phyloP scores from a whole-genome alignment of 2,797 vertebrate genomes.

The Ceyx erithaca region DNA sequence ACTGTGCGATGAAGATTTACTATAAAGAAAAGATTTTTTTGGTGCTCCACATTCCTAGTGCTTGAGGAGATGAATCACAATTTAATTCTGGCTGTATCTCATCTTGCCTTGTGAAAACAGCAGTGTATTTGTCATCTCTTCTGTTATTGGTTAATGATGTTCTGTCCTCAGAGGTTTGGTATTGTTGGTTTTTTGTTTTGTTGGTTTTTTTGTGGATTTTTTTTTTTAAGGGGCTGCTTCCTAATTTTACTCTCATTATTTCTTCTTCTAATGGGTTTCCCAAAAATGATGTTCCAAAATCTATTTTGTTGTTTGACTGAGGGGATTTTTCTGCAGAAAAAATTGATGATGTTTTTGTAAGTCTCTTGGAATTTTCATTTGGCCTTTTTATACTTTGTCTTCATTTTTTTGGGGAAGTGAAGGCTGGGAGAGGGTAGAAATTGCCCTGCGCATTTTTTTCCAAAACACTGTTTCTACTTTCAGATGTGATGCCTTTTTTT shows the following conservation, averaged over 20 bases:
- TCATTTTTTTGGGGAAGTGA: not conserved
- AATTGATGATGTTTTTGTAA: slow-evolving; percentile 30
- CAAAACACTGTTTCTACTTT: slow-evolving; percentile 53
- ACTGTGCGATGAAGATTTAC: not conserved
- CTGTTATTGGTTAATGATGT: not conserved
- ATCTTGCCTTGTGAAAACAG: slow-evolving; percentile 2
- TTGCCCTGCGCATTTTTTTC: slow-evolving; percentile 18
- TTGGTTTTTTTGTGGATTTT: too few species aligned
- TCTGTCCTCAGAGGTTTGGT: not conserved
- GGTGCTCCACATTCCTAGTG: not conserved
- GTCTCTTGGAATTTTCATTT: not conserved
- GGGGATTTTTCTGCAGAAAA: slow-evolving; percentile 1
- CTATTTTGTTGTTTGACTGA: not conserved
- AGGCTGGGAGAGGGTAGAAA: slow-evolving; percentile 11
- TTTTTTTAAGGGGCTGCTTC: not conserved
- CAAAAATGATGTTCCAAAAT: not conserved
- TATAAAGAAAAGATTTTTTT: not conserved
- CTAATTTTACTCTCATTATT: not conserved
- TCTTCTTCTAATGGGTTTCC: not conserved
- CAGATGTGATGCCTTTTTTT: not conserved
- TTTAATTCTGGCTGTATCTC: not conserved
- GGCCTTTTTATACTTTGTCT: slow-evolving; percentile 9
- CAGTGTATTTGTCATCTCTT: not conserved
- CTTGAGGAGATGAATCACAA: not conserved
- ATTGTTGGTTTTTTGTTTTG: not conserved